Conservation (phyloP, 2,113 vertebrate species). For the Smithornis capensis region DNA sequence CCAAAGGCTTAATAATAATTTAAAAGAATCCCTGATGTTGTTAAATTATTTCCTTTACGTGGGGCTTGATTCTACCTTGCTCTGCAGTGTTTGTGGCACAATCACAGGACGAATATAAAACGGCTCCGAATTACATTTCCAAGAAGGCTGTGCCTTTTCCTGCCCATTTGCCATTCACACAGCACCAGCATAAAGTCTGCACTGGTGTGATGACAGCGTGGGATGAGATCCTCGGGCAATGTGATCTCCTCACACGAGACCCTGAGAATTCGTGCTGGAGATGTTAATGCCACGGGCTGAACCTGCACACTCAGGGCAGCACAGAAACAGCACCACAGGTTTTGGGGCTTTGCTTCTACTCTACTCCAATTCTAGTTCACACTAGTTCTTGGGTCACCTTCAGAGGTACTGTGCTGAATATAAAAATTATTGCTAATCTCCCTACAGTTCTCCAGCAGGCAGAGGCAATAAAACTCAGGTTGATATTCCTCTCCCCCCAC, state of each 20-base stretch:
- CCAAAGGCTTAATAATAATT: background rate
- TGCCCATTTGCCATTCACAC: background rate
- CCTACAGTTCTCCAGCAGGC: constrained; percentile 41
- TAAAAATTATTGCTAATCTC: constrained; percentile 62
- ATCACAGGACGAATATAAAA: background rate
- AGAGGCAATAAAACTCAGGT: constrained; percentile 49
- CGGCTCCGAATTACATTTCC: background rate
- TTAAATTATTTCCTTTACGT: background rate
- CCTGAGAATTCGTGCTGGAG: background rate
- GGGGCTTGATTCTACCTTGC: background rate
- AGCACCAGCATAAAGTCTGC: background rate
- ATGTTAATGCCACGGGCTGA: background rate
- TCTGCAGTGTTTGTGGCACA: background rate
- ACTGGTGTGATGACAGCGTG: background rate
- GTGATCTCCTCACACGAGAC: background rate
- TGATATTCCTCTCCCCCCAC: background rate
- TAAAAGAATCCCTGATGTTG: background rate
- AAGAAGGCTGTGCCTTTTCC: background rate
- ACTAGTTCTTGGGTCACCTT: constrained; percentile 43
- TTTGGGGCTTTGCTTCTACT: background rate
- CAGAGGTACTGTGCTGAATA: constrained; percentile 26
- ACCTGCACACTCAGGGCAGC: background rate
- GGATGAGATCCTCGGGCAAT: background rate
- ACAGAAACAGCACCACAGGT: background rate
- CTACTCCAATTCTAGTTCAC: background rate